These are phyloP conservation scores for Microcebus tavaratra DNA, from an alignment of 2,113 vertebrate genomes.

Conservation along the genomic window DNA sequence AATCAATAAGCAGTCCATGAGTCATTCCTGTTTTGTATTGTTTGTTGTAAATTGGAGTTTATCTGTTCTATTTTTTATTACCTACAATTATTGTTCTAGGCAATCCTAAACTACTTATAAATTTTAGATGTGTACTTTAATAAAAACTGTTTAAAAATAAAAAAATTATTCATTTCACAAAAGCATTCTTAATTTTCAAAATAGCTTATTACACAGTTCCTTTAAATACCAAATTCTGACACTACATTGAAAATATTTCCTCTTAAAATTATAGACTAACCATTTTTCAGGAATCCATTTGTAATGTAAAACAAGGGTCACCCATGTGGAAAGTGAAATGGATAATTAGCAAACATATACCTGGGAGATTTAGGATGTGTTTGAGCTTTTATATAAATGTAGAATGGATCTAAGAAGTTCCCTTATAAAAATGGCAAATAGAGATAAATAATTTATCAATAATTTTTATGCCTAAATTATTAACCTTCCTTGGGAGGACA, in stretches of 20 bases:
- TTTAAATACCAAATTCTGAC: constrained; percentile 53
- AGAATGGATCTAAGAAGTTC: constrained; percentile 67
- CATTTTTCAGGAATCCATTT: constrained; percentile 54
- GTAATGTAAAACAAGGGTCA: constrained; percentile 41
- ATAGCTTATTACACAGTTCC: constrained; percentile 22
- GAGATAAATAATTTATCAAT: background rate
- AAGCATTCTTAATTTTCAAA: constrained; percentile 61
- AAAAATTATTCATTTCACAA: constrained; percentile 59
- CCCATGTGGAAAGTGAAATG: constrained; percentile 13
- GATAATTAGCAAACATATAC: constrained; percentile 33
- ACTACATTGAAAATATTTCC: constrained; percentile 39
- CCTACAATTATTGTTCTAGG: constrained; percentile 61
- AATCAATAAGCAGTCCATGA: constrained; percentile 78
- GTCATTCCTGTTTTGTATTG: constrained; percentile 76
- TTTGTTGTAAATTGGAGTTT: constrained; percentile 78
- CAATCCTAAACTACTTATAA: constrained; percentile 57
- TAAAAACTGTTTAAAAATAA: constrained; percentile 61
- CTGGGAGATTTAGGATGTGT: constrained; percentile 24
- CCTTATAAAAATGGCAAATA: constrained; percentile 79
- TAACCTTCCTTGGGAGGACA: background rate
- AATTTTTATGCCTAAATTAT: background rate
- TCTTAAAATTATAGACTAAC: constrained; percentile 51
- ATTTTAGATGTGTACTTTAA: constrained; percentile 64
- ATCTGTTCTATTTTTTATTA: constrained; percentile 73
- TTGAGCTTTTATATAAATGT: constrained; percentile 48